Base-by-base conservation (phyloP, 1,140 invertebrate genomes). In the Zaprionus kolodkinae region DNA sequence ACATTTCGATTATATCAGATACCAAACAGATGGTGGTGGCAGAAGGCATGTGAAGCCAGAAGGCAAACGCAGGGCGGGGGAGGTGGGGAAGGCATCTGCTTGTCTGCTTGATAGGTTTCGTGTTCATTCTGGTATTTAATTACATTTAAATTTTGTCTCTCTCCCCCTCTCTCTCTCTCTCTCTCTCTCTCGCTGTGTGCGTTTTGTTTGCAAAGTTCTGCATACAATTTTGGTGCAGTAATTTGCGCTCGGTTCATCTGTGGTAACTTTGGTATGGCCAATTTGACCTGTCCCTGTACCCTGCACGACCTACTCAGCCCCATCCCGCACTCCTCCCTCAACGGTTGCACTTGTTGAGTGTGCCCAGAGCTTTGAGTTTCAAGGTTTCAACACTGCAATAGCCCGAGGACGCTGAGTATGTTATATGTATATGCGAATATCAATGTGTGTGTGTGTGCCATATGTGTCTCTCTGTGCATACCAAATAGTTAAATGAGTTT, bases 61-160 rank as follows among this genome's bases (percentile, higher is more conserved):
- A 21, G 56, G 33, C 36, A 52, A 6, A 10, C 17, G 17, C n/a
- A 13, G 35, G 43, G 36, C 27, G 48, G 25, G 21, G 27, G 21
- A 25, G 13, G 15, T 21, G 48, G 36, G 30, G 33, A 21, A 35
- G 76, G 35, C 45, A 50, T 4, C 45, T 67, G 48, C 43, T 48
- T 56, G 55, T 76, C 71, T 79, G 69, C 64, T 71, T 79, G 73
- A 57, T 64, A 40, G 72, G 76, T 63, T 66, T 72, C 68, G 72
- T 88, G 80, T 80, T 80, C 73, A 84, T 80, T 86, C 87, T 60
- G 64, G 84, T 79, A 89, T 88, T 88, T 88, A 88, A 88, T 88
- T 88, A 85, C 81, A 88, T 88, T 89, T 88, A 85, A 88, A 88
- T 88, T 81, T 85, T 85, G 85, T 81, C 74, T 64, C 72, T 71